Evolutionary conservation across 2,113 vertebrate genomes (phyloP).

Genomic region (Tor tambroides): DNA sequence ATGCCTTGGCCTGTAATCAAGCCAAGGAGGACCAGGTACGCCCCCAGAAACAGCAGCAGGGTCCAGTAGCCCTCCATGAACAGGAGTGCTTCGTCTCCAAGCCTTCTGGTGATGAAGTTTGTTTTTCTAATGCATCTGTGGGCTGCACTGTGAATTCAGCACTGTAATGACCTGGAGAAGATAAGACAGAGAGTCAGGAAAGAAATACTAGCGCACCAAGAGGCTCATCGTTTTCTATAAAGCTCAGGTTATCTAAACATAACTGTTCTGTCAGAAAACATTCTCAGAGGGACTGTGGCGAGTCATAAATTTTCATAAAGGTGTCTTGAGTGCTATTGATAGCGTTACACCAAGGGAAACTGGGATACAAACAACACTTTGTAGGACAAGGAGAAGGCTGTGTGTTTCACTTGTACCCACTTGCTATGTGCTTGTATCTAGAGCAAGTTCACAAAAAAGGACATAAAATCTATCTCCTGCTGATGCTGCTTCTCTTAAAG

Average conservation of each 20-base stretch:
- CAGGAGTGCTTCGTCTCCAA: conserved; percentile 64
- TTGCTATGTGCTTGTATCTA: conserved; percentile 19
- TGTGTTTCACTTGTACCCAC: conserved; percentile 11
- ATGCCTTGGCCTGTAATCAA: conserved; percentile 74
- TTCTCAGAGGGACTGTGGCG: background rate
- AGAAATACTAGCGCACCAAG: conserved; percentile 34
- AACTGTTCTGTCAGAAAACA: conserved; percentile 28
- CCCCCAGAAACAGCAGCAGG: conserved; percentile 77
- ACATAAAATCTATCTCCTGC: background rate
- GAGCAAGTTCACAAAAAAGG: background rate
- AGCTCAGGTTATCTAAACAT: conserved; percentile 33
- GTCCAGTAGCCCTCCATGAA: conserved; percentile 78
- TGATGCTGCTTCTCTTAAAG: background rate
- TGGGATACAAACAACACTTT: conserved; percentile 35
- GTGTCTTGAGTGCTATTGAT: conserved; percentile 40
- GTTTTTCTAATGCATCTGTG: conserved; percentile 28
- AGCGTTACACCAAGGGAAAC: conserved; percentile 38
- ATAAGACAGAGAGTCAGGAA: conserved; percentile 65
- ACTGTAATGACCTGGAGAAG: conserved; percentile 67
- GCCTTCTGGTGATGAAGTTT: conserved; percentile 35
- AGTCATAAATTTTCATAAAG: conserved; percentile 34
- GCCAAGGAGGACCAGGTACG: conserved; percentile 77
- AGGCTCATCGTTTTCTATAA: conserved; percentile 25
- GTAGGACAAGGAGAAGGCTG: conserved; percentile 23
- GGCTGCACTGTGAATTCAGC: conserved; percentile 61